These are phyloP conservation scores for Petrophora chlorosata DNA, from an alignment of 2,888 invertebrate species.

Conservation along the genomic window DNA sequence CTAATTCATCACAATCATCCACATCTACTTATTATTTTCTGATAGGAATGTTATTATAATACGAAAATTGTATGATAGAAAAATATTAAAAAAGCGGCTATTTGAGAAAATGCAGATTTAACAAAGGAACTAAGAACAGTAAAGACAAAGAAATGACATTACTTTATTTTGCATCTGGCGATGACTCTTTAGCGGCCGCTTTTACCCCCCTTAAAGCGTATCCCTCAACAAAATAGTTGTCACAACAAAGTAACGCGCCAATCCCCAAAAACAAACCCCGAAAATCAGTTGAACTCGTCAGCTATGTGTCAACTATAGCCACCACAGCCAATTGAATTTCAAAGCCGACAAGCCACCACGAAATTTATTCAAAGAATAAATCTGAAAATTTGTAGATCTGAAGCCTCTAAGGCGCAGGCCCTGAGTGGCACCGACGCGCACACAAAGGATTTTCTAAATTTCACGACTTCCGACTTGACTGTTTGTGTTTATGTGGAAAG, in stretches of 20 bases:
- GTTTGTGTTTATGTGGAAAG: slow-evolving; percentile 79
- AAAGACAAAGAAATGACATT: too few relatives aligned
- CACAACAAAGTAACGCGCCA: slow-evolving; percentile 44
- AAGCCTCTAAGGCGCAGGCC: slow-evolving; percentile 79
- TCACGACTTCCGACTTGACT: slow-evolving; percentile 80
- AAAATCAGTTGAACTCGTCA: slow-evolving; percentile 73
- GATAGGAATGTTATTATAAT: too few relatives aligned
- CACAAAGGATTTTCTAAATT: slow-evolving; percentile 84
- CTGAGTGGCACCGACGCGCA: slow-evolving; percentile 77
- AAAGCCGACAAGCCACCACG: slow-evolving; percentile 81
- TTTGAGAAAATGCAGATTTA: too few relatives aligned
- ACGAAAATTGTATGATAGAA: too few relatives aligned
- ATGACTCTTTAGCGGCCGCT: too few relatives aligned
- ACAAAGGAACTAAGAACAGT: too few relatives aligned
- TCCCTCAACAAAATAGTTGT: slow-evolving; percentile 39
- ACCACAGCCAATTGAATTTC: slow-evolving; percentile 83
- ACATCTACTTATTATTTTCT: too few relatives aligned
- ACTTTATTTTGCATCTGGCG: too few relatives aligned
- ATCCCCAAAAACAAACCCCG: slow-evolving; percentile 49
- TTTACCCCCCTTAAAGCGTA: too few relatives aligned
- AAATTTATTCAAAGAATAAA: slow-evolving; percentile 84
- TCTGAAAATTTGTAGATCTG: slow-evolving; percentile 83
- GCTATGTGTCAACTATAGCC: slow-evolving; percentile 77
- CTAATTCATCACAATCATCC: too few relatives aligned
- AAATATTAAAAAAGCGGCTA: too few relatives aligned